Conservation (phyloP, 2,888 invertebrate species). For the Brachyopa scutellaris region DNA sequence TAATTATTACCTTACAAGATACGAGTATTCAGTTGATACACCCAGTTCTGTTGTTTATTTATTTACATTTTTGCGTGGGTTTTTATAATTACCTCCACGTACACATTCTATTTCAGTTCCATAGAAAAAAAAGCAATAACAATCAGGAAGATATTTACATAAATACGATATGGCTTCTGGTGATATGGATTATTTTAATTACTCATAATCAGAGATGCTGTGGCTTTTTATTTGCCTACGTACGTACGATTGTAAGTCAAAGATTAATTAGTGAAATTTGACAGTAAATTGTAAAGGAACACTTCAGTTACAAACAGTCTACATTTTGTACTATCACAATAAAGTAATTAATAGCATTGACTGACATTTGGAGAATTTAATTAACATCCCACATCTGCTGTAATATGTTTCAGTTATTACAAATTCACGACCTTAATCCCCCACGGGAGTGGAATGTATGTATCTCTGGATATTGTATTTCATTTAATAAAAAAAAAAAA, state of each 20-base stretch:
- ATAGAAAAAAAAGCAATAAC: neutral
- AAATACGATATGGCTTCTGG: constrained; percentile 2
- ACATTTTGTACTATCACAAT: neutral
- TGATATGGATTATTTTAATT: constrained; percentile 38
- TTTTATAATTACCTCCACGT: constrained; percentile 10
- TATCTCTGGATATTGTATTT: neutral
- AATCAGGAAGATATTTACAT: neutral
- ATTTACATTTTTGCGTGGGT: constrained; percentile 17
- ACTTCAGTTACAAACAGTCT: too few species aligned
- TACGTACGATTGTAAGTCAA: neutral
- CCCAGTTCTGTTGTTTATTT: neutral
- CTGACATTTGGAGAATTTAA: neutral
- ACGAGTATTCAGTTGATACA: too few species aligned
- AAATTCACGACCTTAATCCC: constrained; percentile 1
- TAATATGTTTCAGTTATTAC: neutral
- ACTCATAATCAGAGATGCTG: neutral
- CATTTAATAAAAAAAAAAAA: neutral
- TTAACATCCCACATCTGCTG: neutral
- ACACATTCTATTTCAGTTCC: too few species aligned
- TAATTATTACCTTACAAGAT: too few species aligned
- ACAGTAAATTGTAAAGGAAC: neutral
- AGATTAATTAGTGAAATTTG: constrained; percentile 15
- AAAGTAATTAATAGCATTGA: constrained; percentile 1
- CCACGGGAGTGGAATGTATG: constrained; percentile 1
- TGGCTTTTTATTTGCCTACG: neutral